Conservation (phyloP, 2,888 invertebrate species). For the Hesperia comma region DNA sequence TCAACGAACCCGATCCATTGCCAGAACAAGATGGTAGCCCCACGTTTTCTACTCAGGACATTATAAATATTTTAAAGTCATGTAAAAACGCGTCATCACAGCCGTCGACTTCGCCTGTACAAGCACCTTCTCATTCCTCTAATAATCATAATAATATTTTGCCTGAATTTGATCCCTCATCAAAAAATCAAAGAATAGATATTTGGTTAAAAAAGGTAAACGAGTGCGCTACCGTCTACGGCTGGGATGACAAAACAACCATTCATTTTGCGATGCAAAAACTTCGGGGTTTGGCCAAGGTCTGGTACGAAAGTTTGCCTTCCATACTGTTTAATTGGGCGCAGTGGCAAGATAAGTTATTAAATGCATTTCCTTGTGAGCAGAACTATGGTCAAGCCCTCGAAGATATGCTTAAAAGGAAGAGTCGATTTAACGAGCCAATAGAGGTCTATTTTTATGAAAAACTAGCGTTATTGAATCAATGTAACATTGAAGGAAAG, state of each 20-base stretch:
- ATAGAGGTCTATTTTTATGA: conserved; percentile 35
- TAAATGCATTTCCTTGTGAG: conserved; percentile 36
- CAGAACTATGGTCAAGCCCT: conserved; percentile 34
- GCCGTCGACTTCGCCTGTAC: not conserved
- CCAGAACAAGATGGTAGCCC: not conserved
- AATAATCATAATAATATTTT: conserved; percentile 38
- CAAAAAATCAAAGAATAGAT: conserved; percentile 39
- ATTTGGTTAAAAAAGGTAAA: conserved; percentile 38
- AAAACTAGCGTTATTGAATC: conserved; percentile 33
- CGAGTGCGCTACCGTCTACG: no score
- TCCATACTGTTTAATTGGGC: conserved; percentile 30
- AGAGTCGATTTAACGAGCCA: conserved; percentile 31
- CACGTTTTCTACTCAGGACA: conserved; percentile 19
- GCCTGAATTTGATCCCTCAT: conserved; percentile 41
- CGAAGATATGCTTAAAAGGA: conserved; percentile 34
- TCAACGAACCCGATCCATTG: not conserved
- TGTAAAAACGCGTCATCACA: conserved; percentile 23
- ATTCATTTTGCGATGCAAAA: conserved; percentile 34
- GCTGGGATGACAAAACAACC: not conserved
- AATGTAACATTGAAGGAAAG: conserved; percentile 23
- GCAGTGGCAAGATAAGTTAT: conserved; percentile 35
- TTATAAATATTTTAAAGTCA: conserved; percentile 25
- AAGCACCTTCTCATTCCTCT: not conserved
- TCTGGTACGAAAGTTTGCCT: conserved; percentile 33
- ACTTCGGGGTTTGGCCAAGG: conserved; percentile 40